Percentiles rank a stretch among this genome's conserved stretches.
These are phyloP conservation scores for Zonotrichia leucophrys DNA, from an alignment of 2,113 vertebrate species.

Conservation along the genomic window DNA sequence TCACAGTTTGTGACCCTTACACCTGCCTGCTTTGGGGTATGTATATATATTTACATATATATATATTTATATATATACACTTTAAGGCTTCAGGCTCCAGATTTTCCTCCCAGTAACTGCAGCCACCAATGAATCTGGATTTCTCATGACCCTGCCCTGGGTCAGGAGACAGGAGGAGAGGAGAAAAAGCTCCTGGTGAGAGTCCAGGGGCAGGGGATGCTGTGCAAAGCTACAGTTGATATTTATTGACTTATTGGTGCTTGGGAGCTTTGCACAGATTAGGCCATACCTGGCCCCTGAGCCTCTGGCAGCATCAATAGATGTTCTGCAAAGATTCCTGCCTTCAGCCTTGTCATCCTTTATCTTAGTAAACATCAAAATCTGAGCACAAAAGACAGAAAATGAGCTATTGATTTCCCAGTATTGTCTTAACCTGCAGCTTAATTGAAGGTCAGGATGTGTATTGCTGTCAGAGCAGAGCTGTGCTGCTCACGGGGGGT, in stretches of 20 bases:
- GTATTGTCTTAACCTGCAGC: constrained; percentile 88
- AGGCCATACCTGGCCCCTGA: constrained; percentile 46
- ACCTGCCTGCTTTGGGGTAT: not conserved
- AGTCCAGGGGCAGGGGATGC: not conserved
- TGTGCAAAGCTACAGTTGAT: not conserved
- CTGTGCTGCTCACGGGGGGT: constrained; percentile 42
- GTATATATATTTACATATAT: too few relatives aligned
- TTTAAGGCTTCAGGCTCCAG: not conserved
- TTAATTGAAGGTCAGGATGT: constrained; percentile 92
- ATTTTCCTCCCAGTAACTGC: not conserved
- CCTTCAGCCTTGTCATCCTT: constrained; percentile 80
- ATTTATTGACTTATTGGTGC: constrained; percentile 44
- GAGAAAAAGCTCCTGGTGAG: not conserved
- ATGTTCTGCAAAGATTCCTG: constrained; percentile 69
- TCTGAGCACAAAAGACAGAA: constrained; percentile 87
- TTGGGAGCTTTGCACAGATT: constrained; percentile 66
- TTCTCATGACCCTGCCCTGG: not conserved
- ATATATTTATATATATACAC: too few relatives aligned
- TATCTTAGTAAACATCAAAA: constrained; percentile 91
- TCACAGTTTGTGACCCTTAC: not conserved
- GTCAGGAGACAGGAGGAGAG: not conserved
- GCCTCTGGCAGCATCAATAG: constrained; percentile 70
- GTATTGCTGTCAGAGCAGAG: constrained; percentile 79
- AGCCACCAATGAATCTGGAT: not conserved
- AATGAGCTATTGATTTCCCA: constrained; percentile 92